Evolutionary conservation across 2,888 invertebrate species (phyloP), one percentile per base, ranked within the genome.

Genomic region (Trachelus stipa): DNA sequence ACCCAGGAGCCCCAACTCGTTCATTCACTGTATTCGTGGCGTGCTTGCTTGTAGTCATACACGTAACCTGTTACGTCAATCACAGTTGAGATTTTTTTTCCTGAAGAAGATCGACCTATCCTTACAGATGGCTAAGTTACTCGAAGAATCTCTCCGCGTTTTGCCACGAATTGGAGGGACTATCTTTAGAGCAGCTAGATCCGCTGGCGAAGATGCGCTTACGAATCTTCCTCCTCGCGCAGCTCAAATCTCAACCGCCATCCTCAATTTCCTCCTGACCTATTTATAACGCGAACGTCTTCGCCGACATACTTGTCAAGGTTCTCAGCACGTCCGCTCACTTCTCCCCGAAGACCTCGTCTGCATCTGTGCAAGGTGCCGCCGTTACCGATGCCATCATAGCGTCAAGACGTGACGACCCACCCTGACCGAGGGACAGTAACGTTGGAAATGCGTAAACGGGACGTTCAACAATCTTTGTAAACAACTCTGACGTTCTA

Each of bases 201-300:
- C 74, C 23, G 56, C 56, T 56, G 79, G 56, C 37, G 35, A 71
- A 56, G 81, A 80, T 78, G 77, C 71, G 56, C 56, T 56, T 56
- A 76, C 77, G 68, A 75, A 79, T 81, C 75, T 69, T 78, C 35
- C 76, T 76, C 40, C 75, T 75, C 12, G 23, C 23, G 56, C 23
- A 23, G 23, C 23, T 56, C 56, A 23, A 15, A 83, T 83, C 82
- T 81, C 79, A 77, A 78, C 81, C 75, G 83, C 83, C 81, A 82
- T 81, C 80, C 80, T 81, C 86, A 84, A 88, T 88, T 89, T 89
- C 87, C 87, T 83, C 85, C 87, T 88, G 88, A 89, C 89, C 89
- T 87, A 89, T 88, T 88, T 89, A 88, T 87, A 87, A 85, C 82
- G 78, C 75, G 78, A 76, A 80, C 75, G 78, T 79, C 77, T 76